Percentiles rank a stretch among this genome's conserved stretches.
Conservation (phyloP, 2,113 vertebrate genomes). For the Hydropotes inermis region DNA sequence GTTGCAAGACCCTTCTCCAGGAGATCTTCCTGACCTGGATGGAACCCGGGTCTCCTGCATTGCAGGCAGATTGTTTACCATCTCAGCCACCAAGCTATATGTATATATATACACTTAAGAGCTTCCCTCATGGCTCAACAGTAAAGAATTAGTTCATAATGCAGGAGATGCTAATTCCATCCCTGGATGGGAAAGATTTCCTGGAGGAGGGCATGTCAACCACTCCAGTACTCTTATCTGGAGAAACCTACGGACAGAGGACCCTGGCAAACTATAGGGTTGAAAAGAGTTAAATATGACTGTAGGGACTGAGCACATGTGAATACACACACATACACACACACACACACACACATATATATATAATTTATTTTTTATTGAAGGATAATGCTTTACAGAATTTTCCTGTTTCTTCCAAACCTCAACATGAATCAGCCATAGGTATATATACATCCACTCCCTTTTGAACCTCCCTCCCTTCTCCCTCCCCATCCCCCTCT, state of each 20-base stretch:
- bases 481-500: not conserved
- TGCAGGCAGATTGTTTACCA: not conserved
- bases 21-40: not conserved
- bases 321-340: too few relatives aligned
- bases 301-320: not conserved
- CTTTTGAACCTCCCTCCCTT: not conserved
- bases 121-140: not conserved
- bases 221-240: not conserved
- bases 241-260: not conserved
- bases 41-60: not conserved
- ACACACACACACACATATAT: too few relatives aligned
- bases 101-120: not conserved
- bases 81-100: not conserved
- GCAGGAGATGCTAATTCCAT: not conserved
- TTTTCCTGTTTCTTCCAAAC: not conserved
- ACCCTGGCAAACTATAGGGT: not conserved
- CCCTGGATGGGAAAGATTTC: not conserved
- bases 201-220: not conserved
- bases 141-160: not conserved
- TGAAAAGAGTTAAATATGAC: not conserved
- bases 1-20: not conserved
- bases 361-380: not conserved
- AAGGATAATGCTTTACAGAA: not conserved
- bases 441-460: not conserved
- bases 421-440: not conserved